Evolutionary conservation across 2,888 invertebrate genomes (phyloP).

Genomic region (Drosophila cracens): DNA sequence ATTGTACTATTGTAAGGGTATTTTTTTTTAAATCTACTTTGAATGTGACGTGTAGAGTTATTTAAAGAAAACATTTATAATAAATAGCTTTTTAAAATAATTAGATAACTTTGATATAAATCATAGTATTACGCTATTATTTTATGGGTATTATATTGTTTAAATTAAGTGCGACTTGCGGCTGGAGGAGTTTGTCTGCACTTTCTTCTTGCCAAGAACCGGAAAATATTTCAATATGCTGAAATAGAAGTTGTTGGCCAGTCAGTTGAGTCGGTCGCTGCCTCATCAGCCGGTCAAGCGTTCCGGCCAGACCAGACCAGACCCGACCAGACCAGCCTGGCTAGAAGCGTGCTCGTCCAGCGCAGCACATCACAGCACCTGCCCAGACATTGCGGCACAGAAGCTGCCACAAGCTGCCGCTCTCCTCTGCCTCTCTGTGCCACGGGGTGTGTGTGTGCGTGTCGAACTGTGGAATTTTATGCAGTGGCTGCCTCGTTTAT

Average conservation of each 20-base stretch:
- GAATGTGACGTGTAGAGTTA: conserved; percentile 24
- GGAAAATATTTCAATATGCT: conserved; percentile 51
- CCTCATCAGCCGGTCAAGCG: conserved; percentile 66
- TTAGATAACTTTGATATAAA: neutral
- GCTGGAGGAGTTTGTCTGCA: conserved; percentile 34
- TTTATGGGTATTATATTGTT: neutral
- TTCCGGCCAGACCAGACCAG: conserved; percentile 52
- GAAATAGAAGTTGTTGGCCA: conserved; percentile 46
- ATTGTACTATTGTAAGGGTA: neutral
- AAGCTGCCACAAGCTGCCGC: conserved; percentile 48
- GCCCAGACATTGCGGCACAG: conserved; percentile 76
- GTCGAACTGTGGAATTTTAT: conserved; percentile 74
- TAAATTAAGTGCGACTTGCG: neutral
- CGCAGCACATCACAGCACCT: conserved; percentile 52
- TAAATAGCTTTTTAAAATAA: neutral
- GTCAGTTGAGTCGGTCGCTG: conserved; percentile 64
- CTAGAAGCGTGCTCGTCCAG: conserved; percentile 51
- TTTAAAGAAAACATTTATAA: neutral
- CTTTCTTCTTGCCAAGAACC: conserved; percentile 55
- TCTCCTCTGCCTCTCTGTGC: conserved; percentile 1
- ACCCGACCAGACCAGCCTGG: conserved; percentile 4
- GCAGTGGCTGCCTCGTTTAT: conserved; percentile 73
- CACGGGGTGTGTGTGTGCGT: conserved; percentile 57
- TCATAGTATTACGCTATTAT: neutral
- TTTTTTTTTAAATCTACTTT: neutral